These are phyloP conservation scores for Mesoclemmys tuberculata DNA, from an alignment of 2,113 vertebrate species.

Conservation along the genomic window DNA sequence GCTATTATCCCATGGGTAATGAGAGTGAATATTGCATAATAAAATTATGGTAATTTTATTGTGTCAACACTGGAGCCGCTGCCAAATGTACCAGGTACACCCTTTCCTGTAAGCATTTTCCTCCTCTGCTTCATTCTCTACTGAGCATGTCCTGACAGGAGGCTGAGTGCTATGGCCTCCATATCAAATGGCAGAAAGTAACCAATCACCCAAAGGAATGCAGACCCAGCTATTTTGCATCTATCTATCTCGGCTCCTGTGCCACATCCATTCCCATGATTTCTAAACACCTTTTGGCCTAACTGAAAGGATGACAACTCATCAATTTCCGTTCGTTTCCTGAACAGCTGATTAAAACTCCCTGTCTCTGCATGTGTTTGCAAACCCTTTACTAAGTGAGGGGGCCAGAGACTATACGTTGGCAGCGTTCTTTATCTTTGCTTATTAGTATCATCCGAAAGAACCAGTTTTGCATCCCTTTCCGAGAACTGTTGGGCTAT, in stretches of 20 bases:
- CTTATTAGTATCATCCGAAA: conserved; percentile 25
- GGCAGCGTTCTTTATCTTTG: conserved; percentile 52
- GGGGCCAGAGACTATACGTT: conserved; percentile 60
- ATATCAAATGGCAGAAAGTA: not conserved
- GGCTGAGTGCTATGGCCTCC: not conserved
- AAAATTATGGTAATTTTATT: not conserved
- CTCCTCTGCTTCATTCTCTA: conserved; percentile 19
- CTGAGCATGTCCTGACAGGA: conserved; percentile 35
- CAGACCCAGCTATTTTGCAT: conserved; percentile 18
- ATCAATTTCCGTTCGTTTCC: not conserved
- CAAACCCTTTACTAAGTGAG: conserved; percentile 20
- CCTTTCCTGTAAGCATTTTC: not conserved
- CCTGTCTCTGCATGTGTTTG: not conserved
- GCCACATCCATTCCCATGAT: not conserved
- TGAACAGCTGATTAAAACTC: conserved; percentile 54
- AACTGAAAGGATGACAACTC: conserved; percentile 24
- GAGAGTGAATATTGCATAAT: not conserved
- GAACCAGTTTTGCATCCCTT: not conserved
- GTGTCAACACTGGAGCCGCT: not conserved
- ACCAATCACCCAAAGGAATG: conserved; percentile 40
- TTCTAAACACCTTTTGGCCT: conserved; percentile 50
- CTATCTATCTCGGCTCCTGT: conserved; percentile 28
- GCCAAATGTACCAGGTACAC: not conserved
- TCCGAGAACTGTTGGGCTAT: not conserved
- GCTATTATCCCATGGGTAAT: fast-evolving